Evolutionary conservation across 2,797 vertebrate genomes (phyloP), one percentile per base, ranked within the genome.

Genomic region (Sarcophilus harrisii): DNA sequence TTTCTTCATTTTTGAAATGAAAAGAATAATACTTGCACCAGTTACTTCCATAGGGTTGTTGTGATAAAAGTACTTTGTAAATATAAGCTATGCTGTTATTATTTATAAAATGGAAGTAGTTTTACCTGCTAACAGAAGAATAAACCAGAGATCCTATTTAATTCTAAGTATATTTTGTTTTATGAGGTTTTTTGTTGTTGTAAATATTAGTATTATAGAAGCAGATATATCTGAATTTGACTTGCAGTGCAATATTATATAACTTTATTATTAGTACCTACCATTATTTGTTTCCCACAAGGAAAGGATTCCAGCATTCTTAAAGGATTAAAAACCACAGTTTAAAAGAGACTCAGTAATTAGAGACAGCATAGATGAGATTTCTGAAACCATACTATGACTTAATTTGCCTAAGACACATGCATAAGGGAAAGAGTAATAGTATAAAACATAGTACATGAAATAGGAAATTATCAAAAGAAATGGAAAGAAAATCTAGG

Each of bases 371-470:
- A 91, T 4, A 94, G 58, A 92, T 94, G 66, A 94, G 49, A 92
- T 92, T 94, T 94, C 55, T 91, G 49, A 94, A 89, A 57, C 30
- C 27, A 59, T 94, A 24, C 38, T 91, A 59, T 87, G 91, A n/a
- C 13, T 92, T 96, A 89, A 90, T 11, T 58, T 94, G 57, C 57
- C 28, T 94, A 92, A 94, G 66, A 93, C 54, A 96, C 91, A 97
- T 59, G 38, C 29, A 8, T 92, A 57, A 57, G 55, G 73, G 66
- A 49, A 93, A 93, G 90, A 92, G 91, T 95, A 92, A 95, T n/a
- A 55, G n/a, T 95, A 81, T 52, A 73, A 95, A 96, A 94, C 16
- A 18, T 60, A 52, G 92, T 28, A 16, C 32, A 11, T 14, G 91
- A 4, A 57, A 91, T 89, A 92, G 14, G 21, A 3, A 54, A 49